A percentile compares a stretch with the other conserved stretches of the same genome.
These are phyloP conservation scores for Calephelis virginiensis DNA, from an alignment of 1,140 invertebrate genomes.

Conservation along the genomic window DNA sequence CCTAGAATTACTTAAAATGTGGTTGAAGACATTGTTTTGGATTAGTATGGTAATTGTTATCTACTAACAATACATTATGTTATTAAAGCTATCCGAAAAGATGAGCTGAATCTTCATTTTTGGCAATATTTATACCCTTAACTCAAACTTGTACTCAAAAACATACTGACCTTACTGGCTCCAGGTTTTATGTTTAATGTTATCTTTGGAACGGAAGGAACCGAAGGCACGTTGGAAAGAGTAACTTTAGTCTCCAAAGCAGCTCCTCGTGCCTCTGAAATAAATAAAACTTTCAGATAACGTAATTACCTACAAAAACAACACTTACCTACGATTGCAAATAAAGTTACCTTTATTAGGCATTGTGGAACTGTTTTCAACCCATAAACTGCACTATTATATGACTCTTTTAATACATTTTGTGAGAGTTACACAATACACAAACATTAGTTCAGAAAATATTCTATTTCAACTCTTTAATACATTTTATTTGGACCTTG, in stretches of 20 bases:
- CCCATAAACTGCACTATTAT: not conserved
- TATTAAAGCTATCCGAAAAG: no score
- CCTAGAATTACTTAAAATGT: no score
- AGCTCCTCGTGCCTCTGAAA: constrained; percentile 17
- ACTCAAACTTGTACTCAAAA: not conserved
- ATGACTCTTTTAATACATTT: not conserved
- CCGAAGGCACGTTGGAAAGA: constrained; percentile 6
- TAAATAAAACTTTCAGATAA: not conserved
- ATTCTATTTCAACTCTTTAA: not conserved
- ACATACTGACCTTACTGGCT: constrained; percentile 31
- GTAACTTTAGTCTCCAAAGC: constrained; percentile 25
- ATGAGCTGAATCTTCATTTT: no score
- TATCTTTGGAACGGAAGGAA: constrained; percentile 19
- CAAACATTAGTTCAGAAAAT: not conserved
- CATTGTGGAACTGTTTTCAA: constrained; percentile 25
- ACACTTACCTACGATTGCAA: not conserved
- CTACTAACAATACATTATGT: no score
- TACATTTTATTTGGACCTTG: no score
- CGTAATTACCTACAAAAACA: not conserved
- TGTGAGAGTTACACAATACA: not conserved
- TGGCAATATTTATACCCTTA: no score
- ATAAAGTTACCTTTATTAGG: constrained; percentile 25
- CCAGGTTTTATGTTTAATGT: constrained; percentile 25
- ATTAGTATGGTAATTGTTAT: no score
- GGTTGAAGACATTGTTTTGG: no score